Base-by-base conservation (phyloP, 2,113 vertebrate species). In the Motacilla tschutschensis region DNA sequence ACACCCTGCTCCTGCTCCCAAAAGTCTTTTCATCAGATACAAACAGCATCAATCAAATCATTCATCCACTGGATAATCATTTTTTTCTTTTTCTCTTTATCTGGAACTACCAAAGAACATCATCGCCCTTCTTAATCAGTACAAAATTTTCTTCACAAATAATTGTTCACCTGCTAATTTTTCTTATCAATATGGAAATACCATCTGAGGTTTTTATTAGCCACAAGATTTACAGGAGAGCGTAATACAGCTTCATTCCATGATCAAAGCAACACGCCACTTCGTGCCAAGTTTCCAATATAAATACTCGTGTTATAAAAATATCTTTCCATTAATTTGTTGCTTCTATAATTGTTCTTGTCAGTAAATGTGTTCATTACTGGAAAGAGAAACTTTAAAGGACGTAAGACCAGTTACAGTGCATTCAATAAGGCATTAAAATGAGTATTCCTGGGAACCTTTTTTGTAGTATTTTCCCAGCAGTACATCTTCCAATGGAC, bases 381-480 rank as follows among this genome's bases (percentile, higher is more conserved):
- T 79, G 91, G 85, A 85, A 95, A 74, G 60, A 77, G 79, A 83
- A 82, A 57, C 76, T 90, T 66, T 7, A 60, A 94, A 67, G 82
- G 78, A 48, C 17, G 0, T 44, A 35, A 83, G 79, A 73, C 71
- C 46, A 57, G 82, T 55, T 79, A 28, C 47, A 87, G 57, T 73
- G 36, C 51, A 26, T 58, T 84, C 89, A 94, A 25, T 55, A 84
- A 76, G 40, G 55, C 67, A 84, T 89, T 87, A 93, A 95, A 87
- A 89, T 73, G 36, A 94, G 82, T 64, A 60, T 87, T 87, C 79
- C 82, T 95, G 93, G 79, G 93, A 95, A 94, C 76, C 6, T 2
- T 78, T 80, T 67, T 80, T 80, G 85, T 16, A 80, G 73, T 77
- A 9, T 91, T 91, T 95, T 95, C 94, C 94, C 94, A 95, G 91